phyloP scores from a whole-genome alignment of 2,888 invertebrate species.

The Dryocosmus kuriphilus region DNA sequence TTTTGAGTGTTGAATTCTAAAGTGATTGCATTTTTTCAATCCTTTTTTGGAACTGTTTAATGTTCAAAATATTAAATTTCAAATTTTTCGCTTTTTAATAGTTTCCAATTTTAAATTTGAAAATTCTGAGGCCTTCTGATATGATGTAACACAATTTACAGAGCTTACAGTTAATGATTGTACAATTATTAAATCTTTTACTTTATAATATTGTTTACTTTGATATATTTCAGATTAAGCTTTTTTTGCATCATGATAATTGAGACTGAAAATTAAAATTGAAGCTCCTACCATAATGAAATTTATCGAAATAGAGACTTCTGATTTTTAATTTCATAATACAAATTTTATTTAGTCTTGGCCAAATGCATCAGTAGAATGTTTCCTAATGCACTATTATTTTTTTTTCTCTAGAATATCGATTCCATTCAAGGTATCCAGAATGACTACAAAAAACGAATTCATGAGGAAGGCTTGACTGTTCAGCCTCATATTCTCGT shows the following conservation, averaged over 20 bases:
- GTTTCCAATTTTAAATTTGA: too few relatives aligned
- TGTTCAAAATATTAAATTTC: too few relatives aligned
- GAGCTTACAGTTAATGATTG: neutral
- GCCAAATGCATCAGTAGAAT: neutral
- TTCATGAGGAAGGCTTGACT: neutral
- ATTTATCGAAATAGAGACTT: neutral
- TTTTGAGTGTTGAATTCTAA: too few relatives aligned
- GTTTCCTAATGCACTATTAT: neutral
- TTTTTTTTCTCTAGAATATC: neutral
- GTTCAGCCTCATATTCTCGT: constrained; percentile 41
- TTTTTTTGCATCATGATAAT: neutral
- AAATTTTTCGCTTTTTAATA: too few relatives aligned
- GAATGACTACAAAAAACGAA: neutral
- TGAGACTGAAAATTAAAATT: neutral
- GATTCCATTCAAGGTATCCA: neutral
- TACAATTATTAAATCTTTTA: too few relatives aligned
- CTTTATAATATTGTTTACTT: too few relatives aligned
- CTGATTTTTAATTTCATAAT: neutral
- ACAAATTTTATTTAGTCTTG: too few relatives aligned
- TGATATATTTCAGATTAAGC: too few relatives aligned
- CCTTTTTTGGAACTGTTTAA: too few relatives aligned
- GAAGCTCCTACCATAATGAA: neutral
- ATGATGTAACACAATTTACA: too few relatives aligned
- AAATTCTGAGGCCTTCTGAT: too few relatives aligned
- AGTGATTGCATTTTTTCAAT: too few relatives aligned